A percentile compares a stretch with the other conserved stretches of the same genome.
These are phyloP conservation scores for Platycheirus rosarum DNA, from an alignment of 2,888 invertebrate species.

Conservation along the genomic window DNA sequence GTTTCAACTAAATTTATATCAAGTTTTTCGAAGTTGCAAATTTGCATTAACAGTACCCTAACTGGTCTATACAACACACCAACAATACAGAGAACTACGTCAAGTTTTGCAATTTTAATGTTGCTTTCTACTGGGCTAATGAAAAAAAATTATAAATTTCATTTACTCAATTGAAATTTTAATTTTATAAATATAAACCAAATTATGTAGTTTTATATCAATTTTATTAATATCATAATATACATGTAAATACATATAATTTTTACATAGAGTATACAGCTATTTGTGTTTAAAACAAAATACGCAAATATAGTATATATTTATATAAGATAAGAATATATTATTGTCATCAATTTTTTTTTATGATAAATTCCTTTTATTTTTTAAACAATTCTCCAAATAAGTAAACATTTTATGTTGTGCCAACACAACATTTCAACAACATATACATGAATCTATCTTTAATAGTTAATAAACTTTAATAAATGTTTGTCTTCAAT, in stretches of 20 bases:
- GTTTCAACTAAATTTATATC: too few species aligned
- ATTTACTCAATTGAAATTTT: too few species aligned
- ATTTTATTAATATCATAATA: constrained; percentile 16
- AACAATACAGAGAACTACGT: too few species aligned
- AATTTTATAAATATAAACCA: not conserved
- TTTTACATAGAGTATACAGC: constrained; percentile 34
- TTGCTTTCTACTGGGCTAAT: too few species aligned
- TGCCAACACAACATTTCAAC: constrained; percentile 26
- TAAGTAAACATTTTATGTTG: constrained; percentile 15
- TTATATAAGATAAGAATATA: constrained; percentile 49
- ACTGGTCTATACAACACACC: too few species aligned
- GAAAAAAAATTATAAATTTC: too few species aligned
- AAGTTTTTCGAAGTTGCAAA: too few species aligned
- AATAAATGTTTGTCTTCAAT: not conserved
- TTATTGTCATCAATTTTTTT: constrained; percentile 68
- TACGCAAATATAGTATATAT: constrained; percentile 45
- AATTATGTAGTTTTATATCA: not conserved
- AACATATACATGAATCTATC: constrained; percentile 4
- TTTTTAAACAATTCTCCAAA: constrained; percentile 24
- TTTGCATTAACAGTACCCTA: too few species aligned
- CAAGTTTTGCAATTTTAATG: too few species aligned
- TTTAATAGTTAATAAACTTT: not conserved
- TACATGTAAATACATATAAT: constrained; percentile 30
- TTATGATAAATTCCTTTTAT: constrained; percentile 55
- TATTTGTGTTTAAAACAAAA: constrained; percentile 30